Evolutionary conservation across 2,797 vertebrate species (phyloP).

Genomic region (Dryobates pubescens): DNA sequence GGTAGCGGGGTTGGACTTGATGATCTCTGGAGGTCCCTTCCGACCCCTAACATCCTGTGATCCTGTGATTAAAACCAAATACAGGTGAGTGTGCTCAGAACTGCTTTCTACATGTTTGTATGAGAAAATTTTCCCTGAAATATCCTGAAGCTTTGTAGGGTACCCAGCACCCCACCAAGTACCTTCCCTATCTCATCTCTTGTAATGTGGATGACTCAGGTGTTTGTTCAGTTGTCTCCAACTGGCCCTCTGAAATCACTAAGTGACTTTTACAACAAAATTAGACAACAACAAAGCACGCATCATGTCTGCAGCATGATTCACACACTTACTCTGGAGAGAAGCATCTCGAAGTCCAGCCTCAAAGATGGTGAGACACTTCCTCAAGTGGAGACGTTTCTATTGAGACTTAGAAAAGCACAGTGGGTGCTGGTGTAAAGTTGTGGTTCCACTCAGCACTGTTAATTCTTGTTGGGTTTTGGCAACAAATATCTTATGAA

Average conservation of each 20-base stretch:
- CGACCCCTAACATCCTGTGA: no score
- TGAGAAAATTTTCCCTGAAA: neutral
- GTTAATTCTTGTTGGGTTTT: neutral
- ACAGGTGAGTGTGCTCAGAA: neutral
- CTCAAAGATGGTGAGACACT: neutral
- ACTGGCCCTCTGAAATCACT: neutral
- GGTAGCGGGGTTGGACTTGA: no score
- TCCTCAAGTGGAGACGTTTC: neutral
- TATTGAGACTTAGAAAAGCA: neutral
- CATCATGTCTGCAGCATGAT: neutral
- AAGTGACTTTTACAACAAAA: neutral
- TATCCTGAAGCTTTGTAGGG: neutral
- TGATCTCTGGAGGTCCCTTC: no score
- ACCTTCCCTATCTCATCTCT: neutral
- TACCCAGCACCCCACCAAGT: neutral
- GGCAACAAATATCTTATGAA: neutral
- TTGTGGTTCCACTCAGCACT: neutral
- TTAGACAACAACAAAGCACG: neutral
- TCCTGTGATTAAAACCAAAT: neutral
- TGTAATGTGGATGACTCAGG: neutral
- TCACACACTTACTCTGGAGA: neutral
- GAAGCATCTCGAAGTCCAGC: neutral
- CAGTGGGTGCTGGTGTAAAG: rapidly evolving
- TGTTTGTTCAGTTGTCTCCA: neutral
- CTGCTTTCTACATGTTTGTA: neutral